phyloP scores from a whole-genome alignment of 2,113 vertebrate genomes.

The Myotis yumanensis region DNA sequence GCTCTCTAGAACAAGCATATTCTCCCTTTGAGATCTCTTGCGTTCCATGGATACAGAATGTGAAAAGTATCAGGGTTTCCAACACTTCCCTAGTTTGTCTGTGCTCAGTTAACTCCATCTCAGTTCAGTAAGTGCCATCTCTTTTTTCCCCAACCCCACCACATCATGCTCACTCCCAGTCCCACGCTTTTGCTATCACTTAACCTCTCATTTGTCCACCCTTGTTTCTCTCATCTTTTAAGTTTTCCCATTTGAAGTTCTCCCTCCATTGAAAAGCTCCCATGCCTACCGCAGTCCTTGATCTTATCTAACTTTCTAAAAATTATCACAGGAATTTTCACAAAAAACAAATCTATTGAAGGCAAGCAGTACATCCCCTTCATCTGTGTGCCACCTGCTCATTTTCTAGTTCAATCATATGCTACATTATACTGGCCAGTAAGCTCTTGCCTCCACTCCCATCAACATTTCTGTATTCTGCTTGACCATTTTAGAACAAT shows the following conservation, averaged over 20 bases:
- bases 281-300: not conserved
- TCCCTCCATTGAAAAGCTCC: not conserved
- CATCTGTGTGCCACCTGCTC: not conserved
- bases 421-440: fast-evolving
- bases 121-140: not conserved
- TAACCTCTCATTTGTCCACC: not conserved
- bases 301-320: not conserved
- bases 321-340: not conserved
- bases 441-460: not conserved
- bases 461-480: not conserved
- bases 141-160: not conserved
- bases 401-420: not conserved
- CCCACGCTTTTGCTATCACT: not conserved
- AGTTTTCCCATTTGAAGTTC: not conserved
- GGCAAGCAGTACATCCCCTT: not conserved
- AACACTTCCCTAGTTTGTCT: not conserved
- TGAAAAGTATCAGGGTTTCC: not conserved
- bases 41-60: not conserved
- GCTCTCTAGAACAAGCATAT: not conserved
- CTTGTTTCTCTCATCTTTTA: not conserved
- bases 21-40: not conserved
- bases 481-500: not conserved
- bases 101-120: not conserved
- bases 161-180: not conserved
- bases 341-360: not conserved